Evolutionary conservation across 1,140 invertebrate species (phyloP), one percentile per base, ranked within the genome.

Genomic region (Olivierus martensii): DNA sequence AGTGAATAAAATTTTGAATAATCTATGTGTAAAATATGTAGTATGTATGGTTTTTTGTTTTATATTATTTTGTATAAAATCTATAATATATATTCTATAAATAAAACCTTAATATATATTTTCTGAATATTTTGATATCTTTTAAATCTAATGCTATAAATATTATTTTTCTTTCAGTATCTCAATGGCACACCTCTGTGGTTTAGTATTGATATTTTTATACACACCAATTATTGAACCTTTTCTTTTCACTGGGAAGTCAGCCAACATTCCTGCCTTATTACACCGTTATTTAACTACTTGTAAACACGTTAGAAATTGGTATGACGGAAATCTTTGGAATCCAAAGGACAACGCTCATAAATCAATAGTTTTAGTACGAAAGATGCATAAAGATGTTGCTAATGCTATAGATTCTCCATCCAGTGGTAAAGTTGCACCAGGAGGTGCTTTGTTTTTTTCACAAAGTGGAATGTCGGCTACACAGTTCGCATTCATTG

Each of bases 381-480:
- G 72, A n/a, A 61, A 55, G 12, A 63, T 75, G 58, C 77, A 78
- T 53, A 35, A 55, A 0, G 42, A 49, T 7, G 64, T 71, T 0
- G 66, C 42, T 11, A 46, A 57, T 5, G 45, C 28, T 14, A 56
- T 61, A 49, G 36, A 10, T 10, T 38, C 48, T 28, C 37, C 5
- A 9, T 12, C 7, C 18, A 14, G 12, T 39, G 12, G 12, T 14
- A 15, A 39, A 12, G 12, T 1, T 54, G 9, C 9, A 28, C 5
- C 52, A 28, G 52, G 61, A 38, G 55, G 49, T 1, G 18, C 52
- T 3, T 15, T 63, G 4, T 66, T 63, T 50, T 63, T 77, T 1
- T 78, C 76, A 0, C 89, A 94, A 67, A 75, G 79, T 53, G 87
- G 91, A 57, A 79, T 93, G 77, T 80, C 79, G 0, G 61, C 90